A percentile compares a stretch with the other conserved stretches of the same genome.
These are phyloP conservation scores for Thysanoteuthis rhombus DNA, from an alignment of 2,888 invertebrate genomes.

Conservation along the genomic window DNA sequence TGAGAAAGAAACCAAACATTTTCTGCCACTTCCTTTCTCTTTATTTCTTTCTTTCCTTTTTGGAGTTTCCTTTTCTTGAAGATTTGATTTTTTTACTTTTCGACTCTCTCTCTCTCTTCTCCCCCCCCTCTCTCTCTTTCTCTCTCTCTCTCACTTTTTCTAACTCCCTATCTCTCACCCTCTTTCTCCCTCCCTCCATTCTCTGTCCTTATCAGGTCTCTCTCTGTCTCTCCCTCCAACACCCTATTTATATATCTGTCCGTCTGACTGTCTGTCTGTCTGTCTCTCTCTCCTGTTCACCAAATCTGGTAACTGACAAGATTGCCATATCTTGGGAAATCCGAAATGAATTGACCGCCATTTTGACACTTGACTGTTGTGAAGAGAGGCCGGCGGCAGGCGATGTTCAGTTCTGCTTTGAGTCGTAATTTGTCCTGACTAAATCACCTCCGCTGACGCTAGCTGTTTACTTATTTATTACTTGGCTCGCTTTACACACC, in stretches of 20 bases:
- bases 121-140: background rate
- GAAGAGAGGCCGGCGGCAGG: background rate
- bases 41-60: background rate
- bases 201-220: background rate
- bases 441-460: background rate
- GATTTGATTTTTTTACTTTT: background rate
- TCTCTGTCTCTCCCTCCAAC: background rate
- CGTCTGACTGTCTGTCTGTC: too few species aligned
- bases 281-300: background rate
- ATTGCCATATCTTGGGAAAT: background rate
- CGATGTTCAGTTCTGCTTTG: background rate
- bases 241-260: background rate
- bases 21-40: background rate
- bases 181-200: background rate
- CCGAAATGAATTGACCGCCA: background rate
- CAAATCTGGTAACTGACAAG: background rate
- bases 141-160: background rate
- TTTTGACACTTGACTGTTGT: background rate
- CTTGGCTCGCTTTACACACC: background rate
- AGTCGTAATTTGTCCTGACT: conserved; percentile 12
- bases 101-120: background rate
- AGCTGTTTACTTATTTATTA: background rate
- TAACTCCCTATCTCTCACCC: background rate
- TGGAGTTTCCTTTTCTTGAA: background rate
- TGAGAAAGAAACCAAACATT: background rate